Conservation (phyloP, 2,888 invertebrate genomes). For the Drosophila mulleri region DNA sequence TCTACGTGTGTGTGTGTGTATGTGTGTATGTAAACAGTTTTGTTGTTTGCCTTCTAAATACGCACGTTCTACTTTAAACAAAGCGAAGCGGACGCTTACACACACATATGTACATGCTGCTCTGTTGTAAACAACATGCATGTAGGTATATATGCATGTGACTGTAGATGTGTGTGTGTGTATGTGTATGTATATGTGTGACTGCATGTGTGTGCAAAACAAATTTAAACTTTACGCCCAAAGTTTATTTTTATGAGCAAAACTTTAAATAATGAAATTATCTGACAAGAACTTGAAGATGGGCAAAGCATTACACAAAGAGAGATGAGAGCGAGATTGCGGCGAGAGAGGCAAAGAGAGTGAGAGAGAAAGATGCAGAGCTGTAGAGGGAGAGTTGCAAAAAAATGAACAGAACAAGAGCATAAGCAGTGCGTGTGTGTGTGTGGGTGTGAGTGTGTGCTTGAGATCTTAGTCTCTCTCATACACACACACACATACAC, state of each 20-base stretch:
- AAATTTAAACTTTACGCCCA: slow-evolving; percentile 77
- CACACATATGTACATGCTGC: slow-evolving; percentile 25
- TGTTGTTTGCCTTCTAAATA: slow-evolving; percentile 77
- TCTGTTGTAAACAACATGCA: slow-evolving; percentile 62
- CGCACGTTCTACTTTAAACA: slow-evolving; percentile 77
- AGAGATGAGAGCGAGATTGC: slow-evolving; percentile 15
- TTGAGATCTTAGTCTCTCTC: slow-evolving; percentile 22
- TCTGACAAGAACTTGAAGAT: slow-evolving; percentile 74
- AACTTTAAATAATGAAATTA: slow-evolving; percentile 78
- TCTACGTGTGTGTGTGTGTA: slow-evolving; percentile 16
- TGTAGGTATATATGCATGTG: slow-evolving; percentile 2
- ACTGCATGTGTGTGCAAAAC: slow-evolving; percentile 65
- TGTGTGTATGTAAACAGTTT: slow-evolving; percentile 56
- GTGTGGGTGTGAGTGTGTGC: slow-evolving; percentile 9
- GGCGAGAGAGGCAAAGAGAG: not conserved
- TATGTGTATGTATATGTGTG: slow-evolving; percentile 10
- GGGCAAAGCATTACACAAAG: slow-evolving; percentile 49
- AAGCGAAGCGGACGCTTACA: slow-evolving; percentile 47
- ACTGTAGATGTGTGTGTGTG: slow-evolving; percentile 9
- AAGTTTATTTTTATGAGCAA: slow-evolving; percentile 75
- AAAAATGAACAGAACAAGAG: slow-evolving; percentile 8
- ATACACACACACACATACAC: not conserved
- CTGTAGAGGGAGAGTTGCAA: slow-evolving; percentile 6
- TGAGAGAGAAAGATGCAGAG: not conserved
- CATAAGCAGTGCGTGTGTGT: slow-evolving; percentile 6